Evolutionary conservation across 2,888 invertebrate genomes (phyloP).

Genomic region (Tupiocoris notatus): DNA sequence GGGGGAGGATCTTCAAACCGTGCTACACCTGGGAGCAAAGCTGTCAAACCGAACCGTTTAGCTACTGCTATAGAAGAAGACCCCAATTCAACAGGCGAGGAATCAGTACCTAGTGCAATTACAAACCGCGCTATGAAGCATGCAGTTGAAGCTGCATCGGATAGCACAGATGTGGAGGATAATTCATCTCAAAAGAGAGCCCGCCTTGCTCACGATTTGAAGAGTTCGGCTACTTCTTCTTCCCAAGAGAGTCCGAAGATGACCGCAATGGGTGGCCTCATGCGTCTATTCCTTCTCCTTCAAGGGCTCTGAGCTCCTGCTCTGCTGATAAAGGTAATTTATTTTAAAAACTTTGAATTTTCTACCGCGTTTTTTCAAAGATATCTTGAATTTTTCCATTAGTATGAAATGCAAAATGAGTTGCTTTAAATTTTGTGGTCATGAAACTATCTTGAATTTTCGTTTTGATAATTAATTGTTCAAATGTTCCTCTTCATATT

Average conservation of each 20-base stretch:
- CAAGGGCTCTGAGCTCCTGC: neutral
- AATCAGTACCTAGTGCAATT: neutral
- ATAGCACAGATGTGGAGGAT: conserved; percentile 17
- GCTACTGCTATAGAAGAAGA: neutral
- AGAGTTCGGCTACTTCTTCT: neutral
- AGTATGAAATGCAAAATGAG: no score
- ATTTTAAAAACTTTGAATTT: no score
- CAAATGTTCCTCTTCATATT: no score
- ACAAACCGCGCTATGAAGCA: neutral
- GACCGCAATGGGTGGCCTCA: neutral
- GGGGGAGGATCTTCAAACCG: neutral
- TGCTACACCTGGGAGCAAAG: neutral
- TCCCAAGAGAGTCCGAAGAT: conserved; percentile 4
- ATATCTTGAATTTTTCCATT: no score
- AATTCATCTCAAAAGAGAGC: conserved; percentile 19
- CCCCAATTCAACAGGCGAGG: neutral
- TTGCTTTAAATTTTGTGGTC: no score
- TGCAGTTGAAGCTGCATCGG: neutral
- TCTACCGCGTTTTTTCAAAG: no score
- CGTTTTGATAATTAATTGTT: no score
- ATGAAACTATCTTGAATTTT: no score
- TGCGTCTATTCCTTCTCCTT: neutral
- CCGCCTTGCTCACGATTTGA: neutral
- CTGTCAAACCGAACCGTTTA: neutral
- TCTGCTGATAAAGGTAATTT: neutral